Evolutionary conservation across 2,797 vertebrate genomes (phyloP), one percentile per base, ranked within the genome.

Genomic region (Pantherophis alleghaniensis): DNA sequence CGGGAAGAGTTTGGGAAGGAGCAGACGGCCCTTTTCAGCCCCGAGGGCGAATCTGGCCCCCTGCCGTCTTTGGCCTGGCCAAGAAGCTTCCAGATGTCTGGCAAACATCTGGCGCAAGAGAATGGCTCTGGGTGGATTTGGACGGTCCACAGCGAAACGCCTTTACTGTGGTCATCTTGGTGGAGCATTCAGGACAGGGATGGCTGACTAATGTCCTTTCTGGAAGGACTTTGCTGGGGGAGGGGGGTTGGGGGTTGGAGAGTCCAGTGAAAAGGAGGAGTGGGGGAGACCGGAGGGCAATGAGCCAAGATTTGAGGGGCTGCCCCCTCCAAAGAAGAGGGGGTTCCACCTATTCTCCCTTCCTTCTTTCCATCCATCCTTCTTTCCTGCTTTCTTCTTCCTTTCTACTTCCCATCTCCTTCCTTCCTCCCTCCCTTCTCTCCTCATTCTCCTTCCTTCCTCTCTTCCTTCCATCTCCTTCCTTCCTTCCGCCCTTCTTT

Each of bases 381-480:
- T 16, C 56, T 57, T 14, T 0, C n/a, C 12, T 51, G 5, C 7
- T 51, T 51, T 51, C 47, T 51, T 1, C 28, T 91, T 3, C 26
- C 86, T 86, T 4, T 24, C 22, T 42, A 2, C 37, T 60, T 6
- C 11, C 55, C 55, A 14, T 56, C 55, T 56, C 55, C 55, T 14
- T 55, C 2, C 55, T 55, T 7, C 47, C 47, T 51, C 47, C 47
- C 47, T 51, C 47, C 55, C 55, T 55, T 55, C 11, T 55, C 12
- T 55, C 11, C 55, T 55, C 10, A 3, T 10, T 55, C 55, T 86
- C 51, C 95, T 96, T 93, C 95, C n/a, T 22, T 51, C 59, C 51
- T 42, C 47, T 47, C 42, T 47, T 47, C 55, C 55, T 56, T 4
- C 42, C 42, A 47, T 47, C 42, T 56, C 55, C 55, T 32, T n/a